These are phyloP conservation scores for Hafferia zeledoni DNA, from an alignment of 2,797 vertebrate species.

Conservation along the genomic window DNA sequence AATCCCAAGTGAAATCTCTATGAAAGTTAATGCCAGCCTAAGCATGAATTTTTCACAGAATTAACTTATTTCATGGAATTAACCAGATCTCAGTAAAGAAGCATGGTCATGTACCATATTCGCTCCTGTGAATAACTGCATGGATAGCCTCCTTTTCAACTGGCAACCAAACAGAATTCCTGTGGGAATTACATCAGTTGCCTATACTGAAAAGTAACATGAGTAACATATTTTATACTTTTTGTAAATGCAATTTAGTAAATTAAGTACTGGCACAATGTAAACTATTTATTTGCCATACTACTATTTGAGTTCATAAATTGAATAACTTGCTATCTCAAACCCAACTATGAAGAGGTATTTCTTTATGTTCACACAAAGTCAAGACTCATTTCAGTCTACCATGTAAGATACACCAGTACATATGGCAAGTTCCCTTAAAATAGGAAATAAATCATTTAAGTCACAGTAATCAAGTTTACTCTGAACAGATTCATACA, in stretches of 20 bases:
- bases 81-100: not conserved
- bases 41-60: not conserved
- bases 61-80: not conserved
- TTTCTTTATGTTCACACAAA: not conserved
- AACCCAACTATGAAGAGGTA: not conserved
- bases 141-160: not conserved
- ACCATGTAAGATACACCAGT: rapidly evolving
- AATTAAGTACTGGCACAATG: not conserved
- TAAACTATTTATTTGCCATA: not conserved
- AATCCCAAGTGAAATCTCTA: not conserved
- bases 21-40: not conserved
- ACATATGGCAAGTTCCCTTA: not conserved
- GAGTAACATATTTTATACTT: not conserved
- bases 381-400: not conserved
- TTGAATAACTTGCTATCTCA: not conserved
- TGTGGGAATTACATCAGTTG: not conserved
- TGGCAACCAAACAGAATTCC: not conserved
- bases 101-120: not conserved
- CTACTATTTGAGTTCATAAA: not conserved
- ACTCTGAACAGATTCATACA: not conserved
- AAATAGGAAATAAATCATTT: not conserved
- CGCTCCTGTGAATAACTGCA: not conserved
- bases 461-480: not conserved
- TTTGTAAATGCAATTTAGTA: not conserved
- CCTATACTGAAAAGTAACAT: not conserved